Conservation (phyloP, 2,797 vertebrate species). For the Psittacula derbiana region DNA sequence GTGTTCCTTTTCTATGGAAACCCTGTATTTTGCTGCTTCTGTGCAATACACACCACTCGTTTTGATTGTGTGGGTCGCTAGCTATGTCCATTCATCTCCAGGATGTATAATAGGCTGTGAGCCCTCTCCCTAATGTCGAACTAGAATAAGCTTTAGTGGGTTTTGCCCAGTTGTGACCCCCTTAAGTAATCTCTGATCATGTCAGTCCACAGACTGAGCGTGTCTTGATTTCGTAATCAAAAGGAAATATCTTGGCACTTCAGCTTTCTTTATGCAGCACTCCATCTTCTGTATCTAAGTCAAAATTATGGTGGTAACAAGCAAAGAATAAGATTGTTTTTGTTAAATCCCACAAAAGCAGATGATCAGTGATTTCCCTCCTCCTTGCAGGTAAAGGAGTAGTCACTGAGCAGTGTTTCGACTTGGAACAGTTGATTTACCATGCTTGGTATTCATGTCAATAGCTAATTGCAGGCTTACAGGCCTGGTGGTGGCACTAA, state of each 20-base stretch:
- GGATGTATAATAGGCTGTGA: background rate
- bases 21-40: background rate
- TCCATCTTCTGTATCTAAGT: background rate
- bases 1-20: background rate
- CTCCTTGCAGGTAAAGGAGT: background rate
- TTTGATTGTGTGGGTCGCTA: background rate
- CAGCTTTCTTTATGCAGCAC: background rate
- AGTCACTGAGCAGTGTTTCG: background rate
- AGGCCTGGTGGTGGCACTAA: constrained; percentile 21
- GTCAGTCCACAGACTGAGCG: background rate
- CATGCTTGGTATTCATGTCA: constrained; percentile 3
- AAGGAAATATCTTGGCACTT: background rate
- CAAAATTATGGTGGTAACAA: background rate
- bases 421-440: background rate
- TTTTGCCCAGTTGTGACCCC: background rate
- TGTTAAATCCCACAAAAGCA: background rate
- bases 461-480: constrained; percentile 12
- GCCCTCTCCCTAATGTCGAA: background rate
- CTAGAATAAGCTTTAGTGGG: background rate
- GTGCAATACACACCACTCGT: fast-evolving
- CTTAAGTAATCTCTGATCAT: background rate
- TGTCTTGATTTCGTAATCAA: background rate
- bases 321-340: background rate
- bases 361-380: background rate
- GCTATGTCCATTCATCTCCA: background rate